A percentile compares a stretch with the other conserved stretches of the same genome.
Evolutionary conservation across 2,797 vertebrate species (phyloP).

Genomic region (Aselliscus stoliczkanus): DNA sequence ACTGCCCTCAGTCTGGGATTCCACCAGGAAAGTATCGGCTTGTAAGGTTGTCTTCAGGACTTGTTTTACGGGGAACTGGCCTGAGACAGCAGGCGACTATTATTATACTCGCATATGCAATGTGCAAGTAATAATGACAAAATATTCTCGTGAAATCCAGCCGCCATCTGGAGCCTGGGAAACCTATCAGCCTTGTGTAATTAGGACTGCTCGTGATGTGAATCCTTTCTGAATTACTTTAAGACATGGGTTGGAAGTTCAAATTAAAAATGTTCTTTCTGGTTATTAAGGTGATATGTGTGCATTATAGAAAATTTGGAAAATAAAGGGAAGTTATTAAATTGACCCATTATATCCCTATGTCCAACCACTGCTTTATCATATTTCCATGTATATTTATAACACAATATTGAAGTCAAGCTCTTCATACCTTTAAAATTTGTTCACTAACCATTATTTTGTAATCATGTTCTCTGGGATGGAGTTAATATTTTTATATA

Average conservation of each 20-base stretch:
- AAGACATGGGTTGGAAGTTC: not conserved
- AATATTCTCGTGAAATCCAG: not conserved
- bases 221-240: not conserved
- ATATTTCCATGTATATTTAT: not conserved
- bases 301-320: not conserved
- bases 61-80: not conserved
- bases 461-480: not conserved
- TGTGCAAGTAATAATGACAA: not conserved
- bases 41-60: not conserved
- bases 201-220: not conserved
- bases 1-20: not conserved
- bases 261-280: not conserved
- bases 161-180: not conserved
- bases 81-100: not conserved
- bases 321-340: not conserved
- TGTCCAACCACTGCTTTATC: not conserved
- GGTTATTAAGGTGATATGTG: not conserved
- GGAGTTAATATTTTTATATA: not conserved
- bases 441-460: not conserved
- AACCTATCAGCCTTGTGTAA: not conserved
- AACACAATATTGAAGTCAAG: not conserved
- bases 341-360: not conserved
- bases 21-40: not conserved
- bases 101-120: not conserved
- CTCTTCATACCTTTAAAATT: not conserved